A percentile compares a stretch with the other conserved stretches of the same genome.
These are phyloP conservation scores for Zygaena filipendulae DNA, from an alignment of 2,888 invertebrate species.

Conservation along the genomic window DNA sequence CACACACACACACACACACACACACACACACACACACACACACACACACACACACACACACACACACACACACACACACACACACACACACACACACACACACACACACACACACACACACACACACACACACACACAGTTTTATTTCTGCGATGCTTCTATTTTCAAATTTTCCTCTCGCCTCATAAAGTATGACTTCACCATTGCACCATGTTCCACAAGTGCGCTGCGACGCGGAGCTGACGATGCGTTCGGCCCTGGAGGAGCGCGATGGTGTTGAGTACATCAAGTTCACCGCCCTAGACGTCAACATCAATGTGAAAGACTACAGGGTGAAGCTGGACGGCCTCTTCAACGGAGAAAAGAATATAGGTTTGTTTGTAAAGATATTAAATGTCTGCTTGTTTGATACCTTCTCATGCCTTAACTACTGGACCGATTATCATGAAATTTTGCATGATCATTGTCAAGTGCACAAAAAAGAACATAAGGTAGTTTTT, in stretches of 20 bases:
- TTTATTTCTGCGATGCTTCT: too few species aligned
- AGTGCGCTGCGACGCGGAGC: constrained; percentile 63
- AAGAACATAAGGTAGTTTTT: too few species aligned
- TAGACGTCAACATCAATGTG: constrained; percentile 60
- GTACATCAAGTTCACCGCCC: constrained; percentile 54
- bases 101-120: constrained; percentile 7
- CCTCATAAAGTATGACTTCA: too few species aligned
- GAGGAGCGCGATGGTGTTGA: constrained; percentile 44
- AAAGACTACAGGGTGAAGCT: constrained; percentile 66
- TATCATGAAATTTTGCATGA: too few species aligned
- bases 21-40: constrained; percentile 7
- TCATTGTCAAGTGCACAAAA: too few species aligned
- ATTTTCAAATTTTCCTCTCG: too few species aligned
- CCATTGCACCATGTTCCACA: too few species aligned
- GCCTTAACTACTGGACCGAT: too few species aligned
- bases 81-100: constrained; percentile 7
- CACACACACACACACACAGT: constrained; percentile 8
- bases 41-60: constrained; percentile 7
- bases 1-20: constrained; percentile 7
- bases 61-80: constrained; percentile 6
- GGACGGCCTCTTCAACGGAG: constrained; percentile 71
- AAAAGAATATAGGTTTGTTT: constrained; percentile 62
- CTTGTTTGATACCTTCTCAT: too few species aligned
- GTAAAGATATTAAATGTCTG: too few species aligned
- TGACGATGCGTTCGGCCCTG: constrained; percentile 42